Percentiles rank a stretch among this genome's conserved stretches.
Evolutionary conservation across 2,113 vertebrate species (phyloP).

Genomic region (Vombatus ursinus): DNA sequence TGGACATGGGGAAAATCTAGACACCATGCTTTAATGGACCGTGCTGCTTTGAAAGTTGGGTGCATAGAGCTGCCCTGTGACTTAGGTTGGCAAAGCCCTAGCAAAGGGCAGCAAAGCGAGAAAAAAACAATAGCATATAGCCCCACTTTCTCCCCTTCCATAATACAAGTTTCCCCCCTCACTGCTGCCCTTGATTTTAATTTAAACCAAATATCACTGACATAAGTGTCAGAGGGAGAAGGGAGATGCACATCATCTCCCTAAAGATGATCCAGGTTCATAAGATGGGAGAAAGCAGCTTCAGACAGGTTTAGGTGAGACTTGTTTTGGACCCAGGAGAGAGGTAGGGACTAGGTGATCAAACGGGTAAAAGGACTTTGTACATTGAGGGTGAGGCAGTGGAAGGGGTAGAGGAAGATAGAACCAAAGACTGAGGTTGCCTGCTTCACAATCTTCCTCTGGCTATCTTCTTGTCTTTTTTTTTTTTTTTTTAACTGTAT

Average conservation of each 20-base stretch:
- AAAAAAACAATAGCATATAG: neutral
- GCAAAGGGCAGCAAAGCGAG: neutral
- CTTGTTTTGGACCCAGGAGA: neutral
- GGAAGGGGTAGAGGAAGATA: neutral
- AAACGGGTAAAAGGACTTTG: neutral
- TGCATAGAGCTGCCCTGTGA: neutral
- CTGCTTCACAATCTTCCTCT: neutral
- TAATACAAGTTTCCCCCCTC: neutral
- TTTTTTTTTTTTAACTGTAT: neutral
- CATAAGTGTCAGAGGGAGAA: neutral
- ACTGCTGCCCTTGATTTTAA: neutral
- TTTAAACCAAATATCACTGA: neutral
- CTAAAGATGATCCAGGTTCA: neutral
- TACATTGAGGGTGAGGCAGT: neutral
- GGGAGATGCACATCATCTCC: neutral
- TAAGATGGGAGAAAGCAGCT: neutral
- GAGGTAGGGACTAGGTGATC: rapidly evolving
- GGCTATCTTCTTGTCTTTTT: no score
- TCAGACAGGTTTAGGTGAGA: neutral
- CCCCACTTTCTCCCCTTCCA: neutral
- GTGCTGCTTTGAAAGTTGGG: neutral
- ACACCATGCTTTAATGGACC: neutral
- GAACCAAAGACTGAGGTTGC: neutral
- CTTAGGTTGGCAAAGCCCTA: neutral
- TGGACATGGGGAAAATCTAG: neutral